phyloP scores from a whole-genome alignment of 2,113 vertebrate genomes.

The Heptranchias perlo region DNA sequence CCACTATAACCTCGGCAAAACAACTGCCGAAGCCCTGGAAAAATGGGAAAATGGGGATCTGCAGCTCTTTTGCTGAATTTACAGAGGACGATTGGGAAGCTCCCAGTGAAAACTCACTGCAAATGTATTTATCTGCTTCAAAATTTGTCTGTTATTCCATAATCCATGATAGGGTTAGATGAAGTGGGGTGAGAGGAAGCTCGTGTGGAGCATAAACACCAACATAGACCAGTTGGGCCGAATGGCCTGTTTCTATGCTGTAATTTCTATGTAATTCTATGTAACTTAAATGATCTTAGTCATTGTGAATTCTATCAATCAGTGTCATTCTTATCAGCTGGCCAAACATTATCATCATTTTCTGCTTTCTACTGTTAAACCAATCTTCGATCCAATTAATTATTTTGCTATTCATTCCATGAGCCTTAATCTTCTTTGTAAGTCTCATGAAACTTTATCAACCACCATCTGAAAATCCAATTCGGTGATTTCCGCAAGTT shows the following conservation, averaged over 20 bases:
- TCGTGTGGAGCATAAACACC: no score
- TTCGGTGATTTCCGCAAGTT: neutral
- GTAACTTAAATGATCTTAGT: neutral
- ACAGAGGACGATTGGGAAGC: neutral
- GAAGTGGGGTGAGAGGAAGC: no score
- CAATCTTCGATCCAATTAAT: neutral
- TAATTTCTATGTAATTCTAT: no score
- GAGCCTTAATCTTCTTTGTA: neutral
- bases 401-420: neutral
- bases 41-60: neutral
- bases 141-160: neutral
- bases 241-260: no score
- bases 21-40: neutral
- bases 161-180: no score
- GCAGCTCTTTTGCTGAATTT: neutral
- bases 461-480: neutral
- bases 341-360: neutral
- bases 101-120: neutral
- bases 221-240: no score
- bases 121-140: neutral
- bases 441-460: neutral
- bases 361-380: neutral
- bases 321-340: neutral
- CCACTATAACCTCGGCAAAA: neutral
- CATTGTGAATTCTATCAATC: neutral